phyloP scores from a whole-genome alignment of 2,888 invertebrate genomes.

The Drosophila anceps region DNA sequence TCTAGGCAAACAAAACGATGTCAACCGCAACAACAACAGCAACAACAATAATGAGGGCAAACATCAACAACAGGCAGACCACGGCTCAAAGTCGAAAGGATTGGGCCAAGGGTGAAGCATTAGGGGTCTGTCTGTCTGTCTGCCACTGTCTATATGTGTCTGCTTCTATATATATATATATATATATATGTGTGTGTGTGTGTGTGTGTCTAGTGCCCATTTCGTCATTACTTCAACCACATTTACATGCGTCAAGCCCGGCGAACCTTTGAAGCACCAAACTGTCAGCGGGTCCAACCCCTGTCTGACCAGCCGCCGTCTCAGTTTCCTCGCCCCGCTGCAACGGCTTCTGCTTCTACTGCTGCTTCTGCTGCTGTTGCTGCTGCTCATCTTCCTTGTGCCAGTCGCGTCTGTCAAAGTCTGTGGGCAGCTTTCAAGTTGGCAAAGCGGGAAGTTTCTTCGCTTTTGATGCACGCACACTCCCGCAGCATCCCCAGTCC shows the following conservation, averaged over 20 bases:
- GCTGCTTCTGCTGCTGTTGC: conserved; percentile 17
- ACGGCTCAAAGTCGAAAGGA: conserved; percentile 63
- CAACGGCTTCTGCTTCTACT: conserved; percentile 22
- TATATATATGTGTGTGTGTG: conserved; percentile 21
- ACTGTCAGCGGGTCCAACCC: conserved; percentile 73
- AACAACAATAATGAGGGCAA: conserved; percentile 80
- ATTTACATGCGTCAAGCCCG: conserved; percentile 83
- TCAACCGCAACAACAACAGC: conserved; percentile 75
- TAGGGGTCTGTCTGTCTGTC: conserved; percentile 14
- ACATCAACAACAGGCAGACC: conserved; percentile 77
- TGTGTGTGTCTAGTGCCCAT: conserved; percentile 75
- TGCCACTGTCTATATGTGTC: conserved; percentile 2
- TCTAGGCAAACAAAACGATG: conserved; percentile 80
- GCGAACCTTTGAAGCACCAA: conserved; percentile 71
- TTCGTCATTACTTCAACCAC: conserved; percentile 84
- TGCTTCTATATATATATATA: no score
- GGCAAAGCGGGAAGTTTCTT: conserved; percentile 75
- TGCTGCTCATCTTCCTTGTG: conserved; percentile 37
- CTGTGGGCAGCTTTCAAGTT: conserved; percentile 75
- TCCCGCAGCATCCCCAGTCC: not conserved
- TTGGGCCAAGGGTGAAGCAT: conserved; percentile 38
- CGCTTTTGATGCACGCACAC: conserved; percentile 67
- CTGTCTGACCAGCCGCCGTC: conserved; percentile 66
- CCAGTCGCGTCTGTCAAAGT: conserved; percentile 73
- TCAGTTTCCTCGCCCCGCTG: not conserved